Conservation (phyloP, 1,140 invertebrate species). For the Centruroides sculpturatus region DNA sequence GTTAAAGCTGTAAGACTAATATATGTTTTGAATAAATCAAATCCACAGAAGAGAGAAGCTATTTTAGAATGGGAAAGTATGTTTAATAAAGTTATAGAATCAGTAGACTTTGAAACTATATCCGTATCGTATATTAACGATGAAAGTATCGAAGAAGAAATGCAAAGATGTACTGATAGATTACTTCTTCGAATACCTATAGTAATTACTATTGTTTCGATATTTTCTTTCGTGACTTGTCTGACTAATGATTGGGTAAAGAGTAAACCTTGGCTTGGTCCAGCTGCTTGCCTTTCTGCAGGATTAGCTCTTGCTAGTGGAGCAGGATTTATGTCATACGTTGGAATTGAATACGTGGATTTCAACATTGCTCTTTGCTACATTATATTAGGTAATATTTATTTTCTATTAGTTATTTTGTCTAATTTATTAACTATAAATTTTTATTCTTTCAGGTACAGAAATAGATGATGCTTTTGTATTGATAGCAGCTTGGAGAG, state of each 20-base stretch:
- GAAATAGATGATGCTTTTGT: slow-evolving; percentile 95
- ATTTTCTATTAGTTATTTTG: no score
- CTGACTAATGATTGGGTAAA: slow-evolving; percentile 71
- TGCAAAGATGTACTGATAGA: slow-evolving; percentile 73
- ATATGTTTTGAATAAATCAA: slow-evolving; percentile 62
- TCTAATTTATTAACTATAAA: no score
- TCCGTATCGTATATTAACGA: slow-evolving; percentile 67
- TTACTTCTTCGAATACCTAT: slow-evolving; percentile 74
- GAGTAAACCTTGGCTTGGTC: slow-evolving; percentile 75
- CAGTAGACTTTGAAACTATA: slow-evolving; percentile 61
- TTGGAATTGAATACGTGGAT: slow-evolving; percentile 82
- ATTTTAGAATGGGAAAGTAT: slow-evolving; percentile 71
- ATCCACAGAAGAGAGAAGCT: slow-evolving; percentile 58
- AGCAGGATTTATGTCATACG: slow-evolving; percentile 77
- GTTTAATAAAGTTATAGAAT: slow-evolving; percentile 57
- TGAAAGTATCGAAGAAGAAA: slow-evolving; percentile 65
- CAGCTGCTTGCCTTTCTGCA: slow-evolving; percentile 77
- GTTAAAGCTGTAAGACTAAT: slow-evolving; percentile 67
- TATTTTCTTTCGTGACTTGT: slow-evolving; percentile 52
- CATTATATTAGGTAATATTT: slow-evolving; percentile 72
- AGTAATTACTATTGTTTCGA: slow-evolving; percentile 48
- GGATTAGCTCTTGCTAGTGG: slow-evolving; percentile 73
- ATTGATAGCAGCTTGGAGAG: slow-evolving; percentile 81
- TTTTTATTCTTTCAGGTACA: slow-evolving; percentile 48
- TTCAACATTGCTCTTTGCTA: slow-evolving; percentile 87